phyloP scores from a whole-genome alignment of 2,888 invertebrate species.

The Liopterus haemorrhoidalis region DNA sequence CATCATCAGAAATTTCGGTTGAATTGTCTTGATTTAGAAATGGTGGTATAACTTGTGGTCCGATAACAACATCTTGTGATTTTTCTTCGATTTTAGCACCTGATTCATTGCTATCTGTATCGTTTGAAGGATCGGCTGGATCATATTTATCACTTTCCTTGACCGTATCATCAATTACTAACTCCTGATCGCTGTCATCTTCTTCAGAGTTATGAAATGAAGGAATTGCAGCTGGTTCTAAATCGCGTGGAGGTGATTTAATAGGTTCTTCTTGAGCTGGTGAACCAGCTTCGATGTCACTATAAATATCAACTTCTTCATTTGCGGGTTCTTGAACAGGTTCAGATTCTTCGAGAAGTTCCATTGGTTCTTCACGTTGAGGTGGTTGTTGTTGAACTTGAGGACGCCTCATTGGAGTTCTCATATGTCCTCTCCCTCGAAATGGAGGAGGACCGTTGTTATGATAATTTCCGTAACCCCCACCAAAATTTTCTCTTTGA shows the following conservation, averaged over 20 bases:
- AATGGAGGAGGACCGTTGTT: slow-evolving; percentile 19
- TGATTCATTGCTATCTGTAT: slow-evolving; percentile 31
- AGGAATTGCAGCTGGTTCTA: slow-evolving; percentile 27
- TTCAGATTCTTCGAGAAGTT: slow-evolving; percentile 16
- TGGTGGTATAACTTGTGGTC: slow-evolving; percentile 18
- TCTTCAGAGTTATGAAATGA: slow-evolving; percentile 42
- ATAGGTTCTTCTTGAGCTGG: slow-evolving; percentile 40
- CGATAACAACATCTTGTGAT: slow-evolving; percentile 10
- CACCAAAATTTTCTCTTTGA: slow-evolving; percentile 40
- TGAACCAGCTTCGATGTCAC: slow-evolving; percentile 52
- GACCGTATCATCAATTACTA: slow-evolving; percentile 48
- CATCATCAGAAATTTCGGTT: no score
- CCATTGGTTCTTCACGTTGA: slow-evolving; percentile 8
- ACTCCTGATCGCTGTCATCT: slow-evolving; percentile 52
- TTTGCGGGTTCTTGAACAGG: slow-evolving; percentile 11
- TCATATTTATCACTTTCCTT: slow-evolving; percentile 50
- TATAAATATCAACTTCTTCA: slow-evolving; percentile 55
- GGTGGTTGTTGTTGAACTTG: slow-evolving; percentile 11
- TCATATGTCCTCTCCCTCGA: slow-evolving; percentile 21
- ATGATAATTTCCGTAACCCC: slow-evolving; percentile 32
- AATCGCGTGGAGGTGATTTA: slow-evolving; percentile 32
- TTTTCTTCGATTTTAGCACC: slow-evolving; percentile 14
- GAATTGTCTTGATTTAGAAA: no score
- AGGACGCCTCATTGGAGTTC: slow-evolving; percentile 21
- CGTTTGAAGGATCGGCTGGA: slow-evolving; percentile 51